Evolutionary conservation across 92 coral and sea anemone species (phyloP), one percentile per base, ranked within the genome.

Genomic region (Palythoa grandis): DNA sequence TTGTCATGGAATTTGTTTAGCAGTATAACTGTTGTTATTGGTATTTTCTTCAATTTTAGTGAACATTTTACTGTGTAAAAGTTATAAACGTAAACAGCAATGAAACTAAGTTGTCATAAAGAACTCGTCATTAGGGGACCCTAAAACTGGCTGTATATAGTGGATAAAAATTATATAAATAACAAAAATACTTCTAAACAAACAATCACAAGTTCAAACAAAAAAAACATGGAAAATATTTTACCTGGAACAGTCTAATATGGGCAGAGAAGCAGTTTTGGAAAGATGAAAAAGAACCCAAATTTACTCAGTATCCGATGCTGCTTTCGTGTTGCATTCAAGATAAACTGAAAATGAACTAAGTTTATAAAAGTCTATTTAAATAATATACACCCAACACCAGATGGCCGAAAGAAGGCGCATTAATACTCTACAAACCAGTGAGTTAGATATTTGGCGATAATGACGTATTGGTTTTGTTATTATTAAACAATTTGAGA

Each of bases 361-460:
- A 80, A 66, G 85, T 24, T 65, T 80, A 80, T 80, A 66, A 80
- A 80, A 52, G 84, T 23, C 73, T 63, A 80, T 80, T 80, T 67
- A 63, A 80, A 80, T 80, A 80, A 80, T 80, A 3, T 43, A 70
- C 47, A 22, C 87, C 68, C 22, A 69, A 84, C 48, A 79, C 95
- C 97, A 94, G 97, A 94, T 94, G 97, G 89, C 90, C 76, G 65
- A 85, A 86, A 82, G 89, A 83, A 86, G 82, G 79, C 87, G 43
- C 76, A 61, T 90, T 87, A 90, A 90, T 82, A 69, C 86, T 77
- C 17, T 13, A 61, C 77, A 90, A 82, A 47, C 90, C 86, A 90
- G 78, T 84, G 78, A 88, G 70, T 77, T 76, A 83, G 93, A 94
- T 92, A 86, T 88, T 58, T 68, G 48, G 48, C 82, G 95, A 93